Conservation (phyloP, 2,113 vertebrate genomes). For the Ovis aries region DNA sequence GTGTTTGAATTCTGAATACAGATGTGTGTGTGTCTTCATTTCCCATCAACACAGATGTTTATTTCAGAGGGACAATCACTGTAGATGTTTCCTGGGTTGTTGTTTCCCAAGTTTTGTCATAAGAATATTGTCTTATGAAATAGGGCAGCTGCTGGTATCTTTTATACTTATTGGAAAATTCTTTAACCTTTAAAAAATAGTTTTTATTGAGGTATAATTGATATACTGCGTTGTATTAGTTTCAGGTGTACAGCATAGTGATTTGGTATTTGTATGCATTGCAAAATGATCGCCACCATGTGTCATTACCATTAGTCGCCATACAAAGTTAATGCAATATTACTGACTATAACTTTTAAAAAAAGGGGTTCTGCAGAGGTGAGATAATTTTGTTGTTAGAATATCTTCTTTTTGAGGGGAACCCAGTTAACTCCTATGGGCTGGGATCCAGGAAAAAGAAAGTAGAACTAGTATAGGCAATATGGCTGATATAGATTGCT, state of each 20-base stretch:
- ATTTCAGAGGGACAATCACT: neutral
- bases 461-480: neutral
- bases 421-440: neutral
- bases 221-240: neutral
- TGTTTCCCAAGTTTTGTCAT: conserved; percentile 25
- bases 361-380: neutral
- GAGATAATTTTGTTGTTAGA: neutral
- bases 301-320: neutral
- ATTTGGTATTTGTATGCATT: neutral
- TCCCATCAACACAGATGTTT: conserved; percentile 55
- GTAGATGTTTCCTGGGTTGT: conserved; percentile 4
- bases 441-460: neutral
- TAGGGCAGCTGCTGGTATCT: conserved; percentile 19
- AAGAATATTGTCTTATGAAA: conserved; percentile 28
- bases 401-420: neutral
- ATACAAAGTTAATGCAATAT: neutral
- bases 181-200: neutral
- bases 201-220: neutral
- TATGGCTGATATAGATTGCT: neutral
- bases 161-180: conserved; percentile 25
- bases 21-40: conserved; percentile 55
- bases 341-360: neutral
- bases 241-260: neutral
- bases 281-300: neutral
- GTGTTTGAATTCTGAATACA: conserved; percentile 46